Base-by-base conservation (phyloP, 2,888 invertebrate genomes). In the Spodoptera exigua region DNA sequence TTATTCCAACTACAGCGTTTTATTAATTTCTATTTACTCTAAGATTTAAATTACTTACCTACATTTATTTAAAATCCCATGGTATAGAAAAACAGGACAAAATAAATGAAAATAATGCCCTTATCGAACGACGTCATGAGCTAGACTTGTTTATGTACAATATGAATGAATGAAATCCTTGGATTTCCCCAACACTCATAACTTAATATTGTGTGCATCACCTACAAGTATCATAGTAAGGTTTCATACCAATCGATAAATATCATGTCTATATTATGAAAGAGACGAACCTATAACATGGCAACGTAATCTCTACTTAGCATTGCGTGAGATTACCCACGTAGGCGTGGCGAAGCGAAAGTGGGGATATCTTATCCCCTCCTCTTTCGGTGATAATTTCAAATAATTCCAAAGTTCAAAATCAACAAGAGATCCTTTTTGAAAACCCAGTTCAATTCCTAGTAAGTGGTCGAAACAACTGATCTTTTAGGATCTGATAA, bases 401-500 rank as follows among this genome's bases (percentile, higher is more conserved):
- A 32, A 36, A 48, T 2, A n/a, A 43, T 11, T 21, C 49, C 4
- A 14, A 36, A n/a, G 3, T 14, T 16, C 27, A 27, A 27, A 27
- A 27, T 27, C 27, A 10, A 13, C 3, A 39, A 12, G n/a, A 21
- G 18, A 35, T 17, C 32, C 39, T 35, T 10, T 12, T 37, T 10
- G 40, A 51, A 51, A 2, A 39, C 0, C 12, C 17, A 12, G 57
- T 58, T 47, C 44, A 61, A 55, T 56, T 27, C 66, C 59, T 54
- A 62, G 12, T 43, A 56, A 49, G 74, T 85, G 84, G 84, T 86
- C 85, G 84, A 88, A 87, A 85, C 86, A 81, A 85, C 83, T 84
- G 88, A 88, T 90, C 86, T 87, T 89, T 87, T 84, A 88, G 85
- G 85, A 93, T 90, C 89, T 87, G 89, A 89, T 90, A 89, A 87